Evolutionary conservation across 35 echinoderm and acorn worm genomes (phyloP).

Genomic region (Apostichopus californicus): DNA sequence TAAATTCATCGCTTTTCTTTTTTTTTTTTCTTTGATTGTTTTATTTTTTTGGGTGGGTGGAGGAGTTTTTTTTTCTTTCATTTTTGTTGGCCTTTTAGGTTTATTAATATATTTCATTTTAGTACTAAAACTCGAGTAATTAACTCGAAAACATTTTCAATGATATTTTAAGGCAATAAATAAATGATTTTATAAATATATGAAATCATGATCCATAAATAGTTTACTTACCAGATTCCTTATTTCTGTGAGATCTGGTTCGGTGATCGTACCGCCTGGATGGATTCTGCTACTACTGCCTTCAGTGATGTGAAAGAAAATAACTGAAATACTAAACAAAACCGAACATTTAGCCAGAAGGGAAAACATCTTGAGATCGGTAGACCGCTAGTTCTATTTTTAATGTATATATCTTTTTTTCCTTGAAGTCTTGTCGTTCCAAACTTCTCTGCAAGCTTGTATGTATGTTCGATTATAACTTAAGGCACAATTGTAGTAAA

Average conservation of each 20-base stretch:
- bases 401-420: background rate
- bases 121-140: too few relatives aligned
- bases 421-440: background rate
- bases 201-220: too few relatives aligned
- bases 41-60: too few relatives aligned
- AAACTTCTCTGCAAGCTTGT: background rate
- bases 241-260: conserved; percentile 28
- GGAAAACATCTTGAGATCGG: background rate
- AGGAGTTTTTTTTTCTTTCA: too few relatives aligned
- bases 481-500: background rate
- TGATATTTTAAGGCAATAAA: too few relatives aligned
- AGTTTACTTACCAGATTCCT: conserved; percentile 28
- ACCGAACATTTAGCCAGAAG: background rate
- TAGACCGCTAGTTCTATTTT: background rate
- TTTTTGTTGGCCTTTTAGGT: too few relatives aligned
- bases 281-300: background rate
- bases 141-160: too few relatives aligned
- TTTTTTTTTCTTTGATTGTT: too few relatives aligned
- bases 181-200: too few relatives aligned
- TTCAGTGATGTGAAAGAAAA: background rate
- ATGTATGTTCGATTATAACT: background rate
- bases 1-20: too few relatives aligned
- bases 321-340: background rate
- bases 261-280: background rate
- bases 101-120: too few relatives aligned